Conservation (phyloP, 2,888 invertebrate species). For the Morinoia aosen region DNA sequence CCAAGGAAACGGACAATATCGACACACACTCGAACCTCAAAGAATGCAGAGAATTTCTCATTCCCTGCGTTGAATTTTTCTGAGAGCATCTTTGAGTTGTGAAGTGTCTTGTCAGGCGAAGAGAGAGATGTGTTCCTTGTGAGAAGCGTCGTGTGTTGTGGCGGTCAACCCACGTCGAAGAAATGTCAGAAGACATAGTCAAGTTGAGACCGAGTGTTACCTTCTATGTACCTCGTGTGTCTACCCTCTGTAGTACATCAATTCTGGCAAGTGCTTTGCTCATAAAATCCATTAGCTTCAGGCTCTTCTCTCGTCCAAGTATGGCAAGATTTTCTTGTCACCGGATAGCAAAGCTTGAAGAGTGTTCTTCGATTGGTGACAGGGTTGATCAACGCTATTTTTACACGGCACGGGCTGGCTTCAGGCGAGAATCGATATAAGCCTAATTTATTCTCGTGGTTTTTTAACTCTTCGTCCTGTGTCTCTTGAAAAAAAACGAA, state of each 20-base stretch:
- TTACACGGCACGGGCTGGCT: neutral
- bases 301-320: neutral
- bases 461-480: neutral
- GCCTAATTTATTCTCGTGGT: neutral
- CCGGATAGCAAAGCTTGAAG: neutral
- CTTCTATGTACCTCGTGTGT: neutral
- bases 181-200: neutral
- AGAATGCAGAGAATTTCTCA: constrained; percentile 38
- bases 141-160: neutral
- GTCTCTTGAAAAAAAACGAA: neutral
- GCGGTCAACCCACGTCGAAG: neutral
- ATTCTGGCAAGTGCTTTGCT: neutral
- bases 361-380: neutral
- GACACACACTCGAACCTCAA: constrained; percentile 5
- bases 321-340: neutral
- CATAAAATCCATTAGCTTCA: neutral
- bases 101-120: constrained; percentile 10
- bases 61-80: constrained; percentile 6
- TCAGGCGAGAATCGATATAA: neutral
- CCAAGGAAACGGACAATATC: constrained; percentile 33
- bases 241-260: neutral
- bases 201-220: neutral
- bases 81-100: constrained; percentile 15
- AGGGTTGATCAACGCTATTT: neutral
- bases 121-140: neutral